Evolutionary conservation across 2,113 vertebrate genomes (phyloP).

Genomic region (Vombatus ursinus): DNA sequence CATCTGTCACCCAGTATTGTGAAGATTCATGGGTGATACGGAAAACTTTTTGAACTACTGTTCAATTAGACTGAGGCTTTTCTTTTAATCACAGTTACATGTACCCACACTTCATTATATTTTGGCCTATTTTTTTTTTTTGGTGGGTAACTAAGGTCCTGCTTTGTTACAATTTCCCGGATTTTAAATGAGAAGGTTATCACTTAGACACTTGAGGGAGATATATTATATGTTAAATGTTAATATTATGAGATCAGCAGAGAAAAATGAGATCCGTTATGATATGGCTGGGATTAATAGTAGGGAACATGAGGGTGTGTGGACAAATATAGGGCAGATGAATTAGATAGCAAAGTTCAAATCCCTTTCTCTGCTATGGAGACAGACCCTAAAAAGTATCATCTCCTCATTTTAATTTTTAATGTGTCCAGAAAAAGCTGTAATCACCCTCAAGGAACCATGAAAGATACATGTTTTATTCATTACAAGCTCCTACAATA

Average conservation of each 20-base stretch:
- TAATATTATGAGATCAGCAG: neutral
- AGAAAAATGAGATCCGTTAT: neutral
- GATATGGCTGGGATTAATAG: neutral
- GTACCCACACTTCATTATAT: no score
- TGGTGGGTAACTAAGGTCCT: neutral
- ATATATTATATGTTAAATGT: neutral
- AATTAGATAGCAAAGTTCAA: neutral
- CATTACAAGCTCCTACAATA: neutral
- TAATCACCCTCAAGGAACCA: conserved; percentile 15
- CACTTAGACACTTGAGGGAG: neutral
- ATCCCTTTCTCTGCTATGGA: neutral
- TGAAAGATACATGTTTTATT: conserved; percentile 40
- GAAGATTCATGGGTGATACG: neutral
- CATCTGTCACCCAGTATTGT: neutral
- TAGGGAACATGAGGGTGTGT: neutral
- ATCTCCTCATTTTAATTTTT: conserved; percentile 56
- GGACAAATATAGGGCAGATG: neutral
- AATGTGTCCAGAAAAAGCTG: conserved; percentile 48
- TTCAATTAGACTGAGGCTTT: neutral
- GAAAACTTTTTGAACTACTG: neutral
- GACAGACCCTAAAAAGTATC: conserved; percentile 28
- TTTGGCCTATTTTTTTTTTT: neutral
- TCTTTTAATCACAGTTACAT: neutral
- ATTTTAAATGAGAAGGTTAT: neutral
- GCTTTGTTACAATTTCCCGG: neutral